Evolutionary conservation across 2,888 invertebrate species (phyloP).

Genomic region (Alloscopus bannaensis): DNA sequence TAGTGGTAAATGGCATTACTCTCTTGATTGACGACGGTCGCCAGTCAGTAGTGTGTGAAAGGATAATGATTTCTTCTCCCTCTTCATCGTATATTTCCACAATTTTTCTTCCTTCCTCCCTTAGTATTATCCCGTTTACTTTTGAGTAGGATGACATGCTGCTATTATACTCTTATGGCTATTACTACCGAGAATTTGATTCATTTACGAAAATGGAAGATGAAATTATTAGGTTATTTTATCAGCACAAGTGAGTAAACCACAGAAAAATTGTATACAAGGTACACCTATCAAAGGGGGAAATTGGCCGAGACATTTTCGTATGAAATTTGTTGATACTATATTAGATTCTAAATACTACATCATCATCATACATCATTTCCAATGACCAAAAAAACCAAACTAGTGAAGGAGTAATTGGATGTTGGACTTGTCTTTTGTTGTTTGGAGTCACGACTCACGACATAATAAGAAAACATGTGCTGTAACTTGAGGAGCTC

Average conservation of each 20-base stretch:
- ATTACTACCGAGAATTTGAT: conserved; percentile 24
- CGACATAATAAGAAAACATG: not conserved
- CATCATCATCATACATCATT: not conserved
- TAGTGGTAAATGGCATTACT: conserved; percentile 17
- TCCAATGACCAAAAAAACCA: too few species aligned
- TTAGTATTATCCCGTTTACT: not conserved
- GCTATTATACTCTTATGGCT: not conserved
- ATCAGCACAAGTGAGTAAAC: not conserved
- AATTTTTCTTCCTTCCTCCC: not conserved
- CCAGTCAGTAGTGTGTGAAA: conserved; percentile 33
- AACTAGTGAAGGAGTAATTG: not conserved
- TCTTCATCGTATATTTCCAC: conserved; percentile 7
- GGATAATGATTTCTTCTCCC: conserved; percentile 16
- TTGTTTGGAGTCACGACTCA: conserved; percentile 1
- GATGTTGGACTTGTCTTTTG: not conserved
- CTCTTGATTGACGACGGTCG: conserved; percentile 52
- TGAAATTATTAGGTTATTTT: conserved; percentile 20
- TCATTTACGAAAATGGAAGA: conserved; percentile 21
- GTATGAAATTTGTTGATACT: too few species aligned
- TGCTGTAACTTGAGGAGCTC: not conserved
- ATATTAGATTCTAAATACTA: too few species aligned
- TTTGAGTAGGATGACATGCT: not conserved
- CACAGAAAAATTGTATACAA: conserved; percentile 5
- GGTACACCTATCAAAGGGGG: not conserved
- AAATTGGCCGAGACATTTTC: too few species aligned